A percentile compares a stretch with the other conserved stretches of the same genome.
Conservation (phyloP, 2,888 invertebrate species). For the Ectropis crepuscularia region DNA sequence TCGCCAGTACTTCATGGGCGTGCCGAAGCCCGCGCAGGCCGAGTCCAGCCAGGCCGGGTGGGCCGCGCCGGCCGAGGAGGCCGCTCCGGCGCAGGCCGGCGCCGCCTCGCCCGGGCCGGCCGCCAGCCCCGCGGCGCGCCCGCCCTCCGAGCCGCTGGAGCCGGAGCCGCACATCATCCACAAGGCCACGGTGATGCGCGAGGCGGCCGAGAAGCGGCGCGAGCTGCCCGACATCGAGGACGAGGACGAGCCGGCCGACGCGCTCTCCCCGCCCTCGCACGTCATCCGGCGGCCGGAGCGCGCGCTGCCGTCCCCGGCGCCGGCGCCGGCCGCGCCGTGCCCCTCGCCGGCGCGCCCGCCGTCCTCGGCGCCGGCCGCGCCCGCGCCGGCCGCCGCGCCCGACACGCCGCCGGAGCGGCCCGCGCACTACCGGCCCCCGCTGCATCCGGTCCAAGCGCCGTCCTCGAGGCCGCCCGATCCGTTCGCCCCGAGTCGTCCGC, state of each 20-base stretch:
- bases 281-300: slow-evolving; percentile 75
- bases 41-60: slow-evolving; percentile 70
- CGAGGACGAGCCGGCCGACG: slow-evolving; percentile 70
- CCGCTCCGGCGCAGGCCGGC: slow-evolving; percentile 73
- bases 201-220: slow-evolving; percentile 78
- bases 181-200: slow-evolving; percentile 82
- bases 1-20: slow-evolving; percentile 92
- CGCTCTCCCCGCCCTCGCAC: slow-evolving; percentile 79
- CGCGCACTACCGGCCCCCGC: slow-evolving; percentile 59
- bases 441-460: slow-evolving; percentile 69
- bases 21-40: slow-evolving; percentile 85
- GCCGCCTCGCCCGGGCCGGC: slow-evolving; percentile 74
- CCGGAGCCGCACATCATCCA: slow-evolving; percentile 83
- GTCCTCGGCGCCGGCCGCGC: slow-evolving; percentile 57
- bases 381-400: slow-evolving; percentile 46
- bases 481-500: slow-evolving; percentile 68
- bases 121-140: slow-evolving; percentile 71
- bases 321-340: slow-evolving; percentile 64
- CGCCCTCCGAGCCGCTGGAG: slow-evolving; percentile 78
- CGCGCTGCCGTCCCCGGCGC: slow-evolving; percentile 71
- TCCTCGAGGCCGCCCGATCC: slow-evolving; percentile 69
- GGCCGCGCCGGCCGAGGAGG: slow-evolving; percentile 70
- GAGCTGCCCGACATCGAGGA: slow-evolving; percentile 76
- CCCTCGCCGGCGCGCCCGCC: slow-evolving; percentile 74
- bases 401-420: slow-evolving; percentile 63